These are phyloP conservation scores for Sternarchorhynchus goeldii DNA, from an alignment of 2,797 vertebrate genomes.

Conservation along the genomic window DNA sequence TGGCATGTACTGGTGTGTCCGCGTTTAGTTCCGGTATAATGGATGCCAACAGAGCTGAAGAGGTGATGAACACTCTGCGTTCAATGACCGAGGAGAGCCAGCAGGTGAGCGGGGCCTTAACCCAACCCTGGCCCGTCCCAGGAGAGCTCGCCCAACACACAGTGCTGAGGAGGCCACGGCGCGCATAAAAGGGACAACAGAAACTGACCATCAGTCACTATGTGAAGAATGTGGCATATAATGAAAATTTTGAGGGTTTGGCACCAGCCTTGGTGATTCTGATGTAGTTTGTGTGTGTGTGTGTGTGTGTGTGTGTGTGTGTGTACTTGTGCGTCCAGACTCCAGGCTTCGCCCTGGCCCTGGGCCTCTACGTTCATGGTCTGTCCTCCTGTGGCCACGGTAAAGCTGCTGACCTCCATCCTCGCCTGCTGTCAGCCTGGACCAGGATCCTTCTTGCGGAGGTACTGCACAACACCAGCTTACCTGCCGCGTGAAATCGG, in stretches of 20 bases:
- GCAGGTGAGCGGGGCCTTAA: slow-evolving; percentile 77
- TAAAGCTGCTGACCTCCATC: slow-evolving; percentile 86
- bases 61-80: slow-evolving; percentile 81
- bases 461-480: slow-evolving; percentile 67
- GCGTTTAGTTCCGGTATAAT: slow-evolving; percentile 85
- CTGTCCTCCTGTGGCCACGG: slow-evolving; percentile 87
- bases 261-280: not conserved
- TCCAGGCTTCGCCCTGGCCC: slow-evolving; percentile 87
- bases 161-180: too few species aligned
- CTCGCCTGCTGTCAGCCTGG: slow-evolving; percentile 86
- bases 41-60: slow-evolving; percentile 82
- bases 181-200: too few species aligned
- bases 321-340: slow-evolving; percentile 71
- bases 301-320: not conserved
- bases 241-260: too few species aligned
- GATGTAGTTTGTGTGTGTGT: not conserved
- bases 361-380: slow-evolving; percentile 85
- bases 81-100: slow-evolving; percentile 86
- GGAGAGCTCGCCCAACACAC: not conserved
- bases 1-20: slow-evolving; percentile 82
- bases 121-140: too few species aligned
- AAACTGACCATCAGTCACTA: too few species aligned
- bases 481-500: not conserved
- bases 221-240: too few species aligned
- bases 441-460: slow-evolving; percentile 88